These are phyloP conservation scores for Cebus imitator DNA, from an alignment of 2,113 vertebrate genomes.

Conservation along the genomic window DNA sequence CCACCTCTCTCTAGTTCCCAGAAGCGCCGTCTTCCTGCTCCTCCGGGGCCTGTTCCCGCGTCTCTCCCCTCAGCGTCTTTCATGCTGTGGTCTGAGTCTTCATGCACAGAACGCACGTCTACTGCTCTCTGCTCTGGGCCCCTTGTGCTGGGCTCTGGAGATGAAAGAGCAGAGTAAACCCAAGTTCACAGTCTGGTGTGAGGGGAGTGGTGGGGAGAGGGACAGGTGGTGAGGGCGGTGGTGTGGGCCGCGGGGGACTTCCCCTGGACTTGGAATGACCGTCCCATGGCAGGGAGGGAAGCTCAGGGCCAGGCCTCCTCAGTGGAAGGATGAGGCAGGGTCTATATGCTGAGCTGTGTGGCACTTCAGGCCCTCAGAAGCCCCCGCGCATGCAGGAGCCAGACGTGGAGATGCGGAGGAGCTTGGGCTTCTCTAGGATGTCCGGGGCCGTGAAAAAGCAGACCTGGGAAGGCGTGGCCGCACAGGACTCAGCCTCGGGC, in stretches of 20 bases:
- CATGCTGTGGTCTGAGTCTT: fast-evolving
- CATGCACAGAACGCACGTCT: background rate
- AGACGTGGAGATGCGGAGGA: too few relatives aligned
- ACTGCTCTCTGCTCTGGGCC: background rate
- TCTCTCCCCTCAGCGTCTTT: background rate
- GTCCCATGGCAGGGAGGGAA: too few relatives aligned
- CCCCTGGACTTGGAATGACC: background rate
- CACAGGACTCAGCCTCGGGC: fast-evolving
- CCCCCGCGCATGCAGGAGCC: background rate
- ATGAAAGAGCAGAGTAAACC: background rate
- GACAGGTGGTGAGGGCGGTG: too few relatives aligned
- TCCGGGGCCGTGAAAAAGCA: too few relatives aligned
- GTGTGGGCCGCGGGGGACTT: too few relatives aligned
- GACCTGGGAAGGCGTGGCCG: too few relatives aligned
- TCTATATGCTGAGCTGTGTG: background rate
- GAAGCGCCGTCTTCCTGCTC: background rate
- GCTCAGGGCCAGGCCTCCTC: background rate
- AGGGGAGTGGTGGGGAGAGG: too few relatives aligned
- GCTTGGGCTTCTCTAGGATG: background rate
- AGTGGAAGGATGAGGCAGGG: background rate
- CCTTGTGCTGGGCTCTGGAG: background rate
- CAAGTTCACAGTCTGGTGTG: background rate
- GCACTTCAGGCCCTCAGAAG: background rate
- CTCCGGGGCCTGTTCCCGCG: fast-evolving
- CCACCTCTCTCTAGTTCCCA: too few relatives aligned